These are phyloP conservation scores for Amiota minor DNA, from an alignment of 2,888 invertebrate species.

Conservation along the genomic window DNA sequence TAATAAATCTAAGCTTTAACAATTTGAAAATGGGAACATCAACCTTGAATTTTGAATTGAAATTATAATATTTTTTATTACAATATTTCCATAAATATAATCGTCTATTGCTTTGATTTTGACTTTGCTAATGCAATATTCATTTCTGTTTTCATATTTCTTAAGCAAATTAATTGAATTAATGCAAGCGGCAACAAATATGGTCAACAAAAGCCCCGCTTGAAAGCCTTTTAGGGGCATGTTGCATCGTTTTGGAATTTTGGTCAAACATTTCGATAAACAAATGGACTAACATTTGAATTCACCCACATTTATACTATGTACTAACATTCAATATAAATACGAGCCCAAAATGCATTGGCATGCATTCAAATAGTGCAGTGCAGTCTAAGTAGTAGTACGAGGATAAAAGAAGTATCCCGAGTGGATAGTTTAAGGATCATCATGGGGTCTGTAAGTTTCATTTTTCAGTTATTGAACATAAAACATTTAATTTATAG, in stretches of 20 bases:
- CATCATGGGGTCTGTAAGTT: conserved; percentile 52
- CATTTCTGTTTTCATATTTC: conserved; percentile 13
- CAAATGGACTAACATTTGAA: conserved; percentile 42
- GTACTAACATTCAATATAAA: no score
- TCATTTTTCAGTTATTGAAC: background rate
- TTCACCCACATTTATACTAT: conserved; percentile 29
- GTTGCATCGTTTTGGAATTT: background rate
- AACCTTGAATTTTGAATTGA: conserved; percentile 46
- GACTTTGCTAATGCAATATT: conserved; percentile 26
- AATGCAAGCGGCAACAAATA: conserved; percentile 5
- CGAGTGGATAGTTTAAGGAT: background rate
- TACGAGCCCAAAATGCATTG: background rate
- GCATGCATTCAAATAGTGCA: conserved; percentile 30
- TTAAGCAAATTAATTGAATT: conserved; percentile 15
- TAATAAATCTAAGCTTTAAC: background rate
- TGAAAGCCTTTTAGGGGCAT: conserved; percentile 17
- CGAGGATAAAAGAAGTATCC: no score
- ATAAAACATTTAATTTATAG: background rate
- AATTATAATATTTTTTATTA: no score
- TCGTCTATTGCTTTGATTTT: no score
- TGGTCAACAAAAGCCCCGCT: conserved; percentile 17
- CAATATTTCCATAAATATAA: no score
- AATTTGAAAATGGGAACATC: conserved; percentile 37
- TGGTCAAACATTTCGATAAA: conserved; percentile 48
- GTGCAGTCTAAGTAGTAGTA: conserved; percentile 25